Base-by-base conservation (phyloP, 1,140 invertebrate genomes). In the Nebria ingens region DNA sequence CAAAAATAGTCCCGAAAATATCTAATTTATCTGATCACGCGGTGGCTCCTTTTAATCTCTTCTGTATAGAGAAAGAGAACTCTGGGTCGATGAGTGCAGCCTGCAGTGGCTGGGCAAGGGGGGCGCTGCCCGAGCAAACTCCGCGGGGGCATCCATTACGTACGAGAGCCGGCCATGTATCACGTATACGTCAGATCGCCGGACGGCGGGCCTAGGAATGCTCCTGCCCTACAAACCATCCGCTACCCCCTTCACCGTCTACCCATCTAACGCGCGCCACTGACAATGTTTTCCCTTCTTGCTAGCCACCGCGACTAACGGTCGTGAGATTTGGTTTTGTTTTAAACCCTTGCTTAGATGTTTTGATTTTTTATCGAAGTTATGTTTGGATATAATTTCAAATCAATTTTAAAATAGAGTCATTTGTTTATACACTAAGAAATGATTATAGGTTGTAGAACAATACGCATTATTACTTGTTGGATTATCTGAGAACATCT, bases 131-230 rank as follows among this genome's bases (percentile, higher is more conserved):
- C n/a, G n/a, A n/a, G n/a, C n/a, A n/a, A n/a, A n/a, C n/a, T n/a
- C n/a, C n/a, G n/a, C 9, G 40, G 40, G 40, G 40, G 40, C 40
- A 45, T 45, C 40, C 40, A 45, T 45, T 45, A 45, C 40, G 40
- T 9, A 45, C 40, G 40, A 9, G 40, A 45, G 40, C 9, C 40
- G 17, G 40, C 40, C 40, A 45, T 45, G 40, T 45, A 45, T 45
- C 40, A 45, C 40, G 40, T 17, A 45, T 45, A 45, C 40, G 40
- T 45, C 40, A 45, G 40, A 45, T 45, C 40, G 40, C 17, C 40
- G 40, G 40, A 45, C 40, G 9, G 40, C 17, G 40, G 17, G 40
- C 40, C 40, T 45, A 45, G 40, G 40, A 45, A 45, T 45, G 40
- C 40, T 17, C 40, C 40, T 17, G 40, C 40, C 40, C 40, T 45